Conservation (phyloP, 37 sponge, comb jelly and placozoan species). For the Crambe crambe region DNA sequence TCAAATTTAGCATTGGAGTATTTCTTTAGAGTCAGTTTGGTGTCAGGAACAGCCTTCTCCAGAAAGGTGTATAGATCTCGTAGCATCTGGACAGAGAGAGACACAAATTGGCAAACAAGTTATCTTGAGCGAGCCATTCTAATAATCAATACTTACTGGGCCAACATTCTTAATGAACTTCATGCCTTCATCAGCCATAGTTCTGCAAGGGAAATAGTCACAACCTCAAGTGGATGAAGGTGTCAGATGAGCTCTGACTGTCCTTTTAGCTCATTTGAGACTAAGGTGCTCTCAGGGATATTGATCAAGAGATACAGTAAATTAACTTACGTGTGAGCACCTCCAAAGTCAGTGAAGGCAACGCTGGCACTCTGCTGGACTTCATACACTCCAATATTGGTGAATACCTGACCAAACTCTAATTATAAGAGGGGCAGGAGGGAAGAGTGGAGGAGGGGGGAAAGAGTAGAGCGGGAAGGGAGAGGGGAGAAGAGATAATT, state of each 20-base stretch:
- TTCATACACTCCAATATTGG: conserved; percentile 79
- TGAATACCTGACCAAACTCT: conserved; percentile 85
- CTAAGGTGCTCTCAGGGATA: not conserved
- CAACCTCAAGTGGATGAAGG: too few relatives aligned
- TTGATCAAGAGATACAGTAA: not conserved
- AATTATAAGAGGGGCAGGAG: not conserved
- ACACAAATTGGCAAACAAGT: not conserved
- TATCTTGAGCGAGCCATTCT: not conserved
- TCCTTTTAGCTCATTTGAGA: not conserved
- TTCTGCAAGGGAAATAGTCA: conserved; percentile 42
- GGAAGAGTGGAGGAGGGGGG: not conserved
- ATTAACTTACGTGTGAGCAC: conserved; percentile 70
- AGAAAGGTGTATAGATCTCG: conserved; percentile 85
- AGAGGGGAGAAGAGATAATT: too few relatives aligned
- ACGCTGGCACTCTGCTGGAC: conserved; percentile 78
- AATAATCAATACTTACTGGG: conserved; percentile 45
- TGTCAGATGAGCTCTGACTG: too few relatives aligned
- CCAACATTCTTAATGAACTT: conserved; percentile 61
- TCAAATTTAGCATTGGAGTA: conserved; percentile 95
- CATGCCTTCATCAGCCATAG: conserved; percentile 73
- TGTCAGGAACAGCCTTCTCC: conserved; percentile 96
- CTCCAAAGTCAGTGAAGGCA: conserved; percentile 90
- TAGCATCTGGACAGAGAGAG: conserved; percentile 59
- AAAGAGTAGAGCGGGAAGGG: not conserved
- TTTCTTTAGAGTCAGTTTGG: conserved; percentile 90